Percentiles rank a stretch among this genome's conserved stretches.
Conservation (phyloP, 2,888 invertebrate genomes). For the Ectemnius lituratus region DNA sequence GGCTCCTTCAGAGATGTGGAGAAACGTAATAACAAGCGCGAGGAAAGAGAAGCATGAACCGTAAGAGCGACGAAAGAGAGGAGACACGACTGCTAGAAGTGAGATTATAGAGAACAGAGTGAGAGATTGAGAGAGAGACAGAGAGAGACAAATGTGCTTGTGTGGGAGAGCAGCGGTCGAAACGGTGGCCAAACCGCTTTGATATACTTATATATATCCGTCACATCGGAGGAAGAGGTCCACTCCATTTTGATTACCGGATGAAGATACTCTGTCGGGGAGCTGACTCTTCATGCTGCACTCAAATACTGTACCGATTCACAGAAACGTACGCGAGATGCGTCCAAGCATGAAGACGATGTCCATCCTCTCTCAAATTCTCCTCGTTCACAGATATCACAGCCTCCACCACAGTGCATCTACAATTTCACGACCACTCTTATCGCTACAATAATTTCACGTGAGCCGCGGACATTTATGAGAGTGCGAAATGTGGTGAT, state of each 20-base stretch:
- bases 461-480: slow-evolving; percentile 15
- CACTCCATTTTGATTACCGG: slow-evolving; percentile 73
- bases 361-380: slow-evolving; percentile 24
- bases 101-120: slow-evolving; percentile 8
- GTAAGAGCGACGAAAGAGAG: slow-evolving; percentile 33
- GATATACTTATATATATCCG: slow-evolving; percentile 71
- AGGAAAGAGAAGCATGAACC: slow-evolving; percentile 20
- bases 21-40: slow-evolving; percentile 64
- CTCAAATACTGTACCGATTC: slow-evolving; percentile 60
- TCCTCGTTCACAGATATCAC: slow-evolving; percentile 34
- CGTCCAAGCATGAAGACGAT: slow-evolving; percentile 62
- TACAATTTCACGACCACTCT: slow-evolving; percentile 46
- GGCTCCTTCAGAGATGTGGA: slow-evolving; percentile 73
- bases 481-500: slow-evolving; percentile 2
- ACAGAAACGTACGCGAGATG: slow-evolving; percentile 47
- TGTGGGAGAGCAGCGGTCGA: slow-evolving; percentile 47
- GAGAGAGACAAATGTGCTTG: slow-evolving; percentile 26
- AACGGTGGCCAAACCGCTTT: slow-evolving; percentile 68
- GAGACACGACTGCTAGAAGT: slow-evolving; percentile 4
- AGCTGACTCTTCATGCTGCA: slow-evolving; percentile 51
- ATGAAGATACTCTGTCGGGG: slow-evolving; percentile 62
- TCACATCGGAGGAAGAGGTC: slow-evolving; percentile 61
- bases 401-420: slow-evolving; percentile 51
- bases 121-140: slow-evolving; percentile 48
- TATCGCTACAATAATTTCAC: slow-evolving; percentile 41